Conservation (phyloP, 2,888 invertebrate genomes). For the Zeuzera pyrina region DNA sequence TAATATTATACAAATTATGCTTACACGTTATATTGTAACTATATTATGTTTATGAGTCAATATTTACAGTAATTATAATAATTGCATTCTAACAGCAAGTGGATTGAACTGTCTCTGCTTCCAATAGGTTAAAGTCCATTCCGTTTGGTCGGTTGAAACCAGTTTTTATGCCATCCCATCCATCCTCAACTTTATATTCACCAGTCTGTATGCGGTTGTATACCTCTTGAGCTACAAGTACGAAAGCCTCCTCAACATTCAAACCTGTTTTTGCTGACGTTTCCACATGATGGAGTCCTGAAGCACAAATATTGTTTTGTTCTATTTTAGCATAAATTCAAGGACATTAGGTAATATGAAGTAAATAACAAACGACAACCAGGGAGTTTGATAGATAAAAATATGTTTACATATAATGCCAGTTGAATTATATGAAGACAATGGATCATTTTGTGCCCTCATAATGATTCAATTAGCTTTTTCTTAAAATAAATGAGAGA, state of each 20-base stretch:
- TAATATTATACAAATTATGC: slow-evolving; percentile 1
- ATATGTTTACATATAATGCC: too few species aligned
- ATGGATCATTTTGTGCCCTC: too few species aligned
- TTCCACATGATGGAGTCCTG: slow-evolving; percentile 89
- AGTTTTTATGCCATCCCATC: slow-evolving; percentile 97
- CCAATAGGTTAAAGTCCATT: slow-evolving; percentile 87
- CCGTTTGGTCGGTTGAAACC: slow-evolving; percentile 89
- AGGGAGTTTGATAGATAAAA: too few species aligned
- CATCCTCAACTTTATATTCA: slow-evolving; percentile 94
- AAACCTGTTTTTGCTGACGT: slow-evolving; percentile 95
- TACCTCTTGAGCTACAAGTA: slow-evolving; percentile 91
- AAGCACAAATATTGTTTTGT: slow-evolving; percentile 18
- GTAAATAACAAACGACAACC: too few species aligned
- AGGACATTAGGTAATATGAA: too few species aligned
- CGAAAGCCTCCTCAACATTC: slow-evolving; percentile 95
- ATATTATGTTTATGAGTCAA: slow-evolving; percentile 21
- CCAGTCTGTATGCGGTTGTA: slow-evolving; percentile 92
- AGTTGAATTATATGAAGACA: too few species aligned
- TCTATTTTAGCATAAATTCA: too few species aligned
- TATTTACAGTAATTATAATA: slow-evolving; percentile 22
- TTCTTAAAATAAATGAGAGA: too few species aligned
- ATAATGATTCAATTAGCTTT: too few species aligned
- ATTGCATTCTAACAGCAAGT: slow-evolving; percentile 81
- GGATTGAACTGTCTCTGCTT: slow-evolving; percentile 91
- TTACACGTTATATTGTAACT: slow-evolving; percentile 21